Percentiles rank a stretch among this genome's conserved stretches.
These are phyloP conservation scores for Eutrigla gurnardus DNA, from an alignment of 2,797 vertebrate genomes.

Conservation along the genomic window DNA sequence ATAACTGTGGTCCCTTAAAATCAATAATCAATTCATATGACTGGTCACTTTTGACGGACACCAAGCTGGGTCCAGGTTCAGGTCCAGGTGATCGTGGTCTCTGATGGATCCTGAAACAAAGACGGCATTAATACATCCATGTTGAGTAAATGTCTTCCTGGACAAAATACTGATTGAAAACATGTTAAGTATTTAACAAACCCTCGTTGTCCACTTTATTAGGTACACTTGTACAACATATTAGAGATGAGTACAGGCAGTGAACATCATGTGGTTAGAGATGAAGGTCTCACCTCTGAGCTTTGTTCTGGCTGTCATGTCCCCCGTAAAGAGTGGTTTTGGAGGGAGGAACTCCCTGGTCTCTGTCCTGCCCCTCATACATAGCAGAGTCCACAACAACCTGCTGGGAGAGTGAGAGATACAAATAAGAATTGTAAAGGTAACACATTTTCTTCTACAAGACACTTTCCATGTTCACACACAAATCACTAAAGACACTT, in stretches of 20 bases:
- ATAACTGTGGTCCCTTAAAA: neutral
- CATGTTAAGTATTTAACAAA: no score
- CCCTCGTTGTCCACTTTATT: neutral
- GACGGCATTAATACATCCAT: neutral
- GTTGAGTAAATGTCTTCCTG: neutral
- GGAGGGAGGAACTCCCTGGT: no score
- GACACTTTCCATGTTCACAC: no score
- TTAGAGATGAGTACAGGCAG: no score
- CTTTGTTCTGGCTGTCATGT: neutral
- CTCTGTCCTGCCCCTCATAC: neutral
- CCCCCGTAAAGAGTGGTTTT: neutral
- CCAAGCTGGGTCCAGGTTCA: neutral
- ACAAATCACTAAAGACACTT: no score
- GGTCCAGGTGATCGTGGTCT: neutral
- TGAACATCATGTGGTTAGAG: neutral
- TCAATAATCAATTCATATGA: neutral
- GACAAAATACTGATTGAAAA: no score
- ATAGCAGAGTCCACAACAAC: neutral
- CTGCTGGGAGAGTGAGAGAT: no score
- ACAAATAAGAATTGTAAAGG: no score
- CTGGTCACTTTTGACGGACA: neutral
- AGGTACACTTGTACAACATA: neutral
- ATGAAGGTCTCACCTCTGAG: slow-evolving; percentile 2
- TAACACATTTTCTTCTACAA: no score
- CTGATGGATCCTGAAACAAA: neutral